Base-by-base conservation (phyloP, 2,797 vertebrate species). In the Buphagus erythrorhynchus region DNA sequence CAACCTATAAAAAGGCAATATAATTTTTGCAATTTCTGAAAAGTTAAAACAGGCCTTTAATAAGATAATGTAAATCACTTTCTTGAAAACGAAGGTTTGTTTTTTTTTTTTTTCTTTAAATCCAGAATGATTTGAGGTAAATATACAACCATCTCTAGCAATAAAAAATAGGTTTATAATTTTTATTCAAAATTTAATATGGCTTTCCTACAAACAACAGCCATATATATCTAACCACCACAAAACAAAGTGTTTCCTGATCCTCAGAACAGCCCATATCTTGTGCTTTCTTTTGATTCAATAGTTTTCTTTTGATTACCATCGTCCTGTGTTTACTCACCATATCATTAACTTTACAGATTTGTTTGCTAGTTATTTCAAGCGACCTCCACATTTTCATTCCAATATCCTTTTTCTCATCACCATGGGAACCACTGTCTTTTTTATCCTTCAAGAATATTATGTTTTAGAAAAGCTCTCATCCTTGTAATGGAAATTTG, bases 371-470 rank as follows among this genome's bases (percentile, higher is more conserved):
- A 84, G 80, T 69, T 89, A 82, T 82, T 93, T 87, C 77, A 87
- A 89, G 33, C 76, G 55, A 82, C 31, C 29, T 87, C 51, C 55
- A 67, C 45, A 63, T 92, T 85, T 87, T 79, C 26, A 48, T 95
- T 95, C 74, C 74, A 73, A 63, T 89, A 90, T 52, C 58, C 25
- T 82, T 79, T 69, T 62, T 43, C 51, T 73, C 71, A 91, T 97
- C 93, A 87, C 94, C 86, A 93, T 93, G 91, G 93, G 86, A 94
- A 96, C 93, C 38, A 66, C 54, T 55, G 46, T 46, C 55, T 87
- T 87, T 90, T 92, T 82, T 75, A 75, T 86, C 46, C 35, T 84
- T 66, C 71, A 89, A 85, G 77, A 90, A 82, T 69, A 91, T 66
- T 69, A 61, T n/a, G 40, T 62, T 93, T 92, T 69, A 92, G 67